Conservation (phyloP, 2,888 invertebrate genomes). For the Eustalomyia histrio region DNA sequence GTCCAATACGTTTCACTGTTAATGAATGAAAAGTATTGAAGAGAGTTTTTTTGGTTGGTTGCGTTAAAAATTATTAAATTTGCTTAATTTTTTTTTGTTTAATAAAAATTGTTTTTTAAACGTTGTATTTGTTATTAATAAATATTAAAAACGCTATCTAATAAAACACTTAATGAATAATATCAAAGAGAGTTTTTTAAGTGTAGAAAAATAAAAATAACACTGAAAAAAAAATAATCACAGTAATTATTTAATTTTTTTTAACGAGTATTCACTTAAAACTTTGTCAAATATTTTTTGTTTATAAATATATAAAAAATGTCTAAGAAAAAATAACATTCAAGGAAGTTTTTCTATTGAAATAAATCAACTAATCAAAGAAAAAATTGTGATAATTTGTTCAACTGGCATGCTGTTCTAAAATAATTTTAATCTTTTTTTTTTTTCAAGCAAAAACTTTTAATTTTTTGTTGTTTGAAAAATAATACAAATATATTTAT, state of each 20-base stretch:
- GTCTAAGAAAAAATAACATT: conserved; percentile 1
- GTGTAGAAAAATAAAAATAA: background rate
- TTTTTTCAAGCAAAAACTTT: conserved; percentile 8
- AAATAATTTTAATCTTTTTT: background rate
- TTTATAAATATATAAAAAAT: background rate
- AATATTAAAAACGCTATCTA: background rate
- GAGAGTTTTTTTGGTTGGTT: too few species aligned
- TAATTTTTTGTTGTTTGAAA: conserved; percentile 1
- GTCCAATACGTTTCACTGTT: too few species aligned
- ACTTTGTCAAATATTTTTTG: conserved; percentile 19
- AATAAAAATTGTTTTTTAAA: too few species aligned
- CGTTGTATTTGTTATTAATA: too few species aligned
- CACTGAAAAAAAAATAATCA: background rate
- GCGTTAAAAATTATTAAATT: too few species aligned
- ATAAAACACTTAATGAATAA: background rate
- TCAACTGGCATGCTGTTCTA: background rate
- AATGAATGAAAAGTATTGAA: too few species aligned
- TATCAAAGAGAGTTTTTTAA: background rate
- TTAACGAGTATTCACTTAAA: background rate
- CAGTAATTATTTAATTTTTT: too few species aligned
- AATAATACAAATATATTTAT: background rate
- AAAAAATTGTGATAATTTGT: background rate
- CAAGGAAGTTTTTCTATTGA: conserved; percentile 24
- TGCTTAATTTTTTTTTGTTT: too few species aligned
- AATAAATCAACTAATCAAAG: background rate